Base-by-base conservation (phyloP, 1,140 invertebrate genomes). In the Nasonia giraulti region DNA sequence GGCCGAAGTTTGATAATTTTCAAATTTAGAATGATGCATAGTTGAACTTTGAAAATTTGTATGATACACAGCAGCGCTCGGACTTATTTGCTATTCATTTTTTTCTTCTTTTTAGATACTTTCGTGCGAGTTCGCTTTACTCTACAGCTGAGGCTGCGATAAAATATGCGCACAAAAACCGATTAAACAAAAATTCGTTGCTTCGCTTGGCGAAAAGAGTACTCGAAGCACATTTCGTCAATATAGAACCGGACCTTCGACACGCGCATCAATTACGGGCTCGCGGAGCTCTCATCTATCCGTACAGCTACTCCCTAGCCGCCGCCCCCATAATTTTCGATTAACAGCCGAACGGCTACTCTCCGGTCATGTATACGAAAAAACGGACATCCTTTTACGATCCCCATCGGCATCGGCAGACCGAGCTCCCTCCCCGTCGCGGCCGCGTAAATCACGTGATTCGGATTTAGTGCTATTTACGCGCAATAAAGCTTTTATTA, bases 401-500 rank as follows among this genome's bases (percentile, higher is more conserved):
- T 10, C 37, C 7, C 31, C 23, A 44, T 17, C 23, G 71, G 17
- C 20, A 23, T 12, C 40, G 8, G 55, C 6, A n/a, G 4, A n/a
- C 17, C 14, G 17, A 5, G 5, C 37, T 66, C 31, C 76, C 50
- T 44, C 10, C 40, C 14, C 10, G n/a, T n/a, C n/a, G n/a, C n/a
- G n/a, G n/a, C n/a, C 73, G 11, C 55, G 68, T 73, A 73, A 84
- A 84, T 84, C 76, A 55, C n/a, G 33, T 23, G 37, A 79, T 79
- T 78, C 78, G 37, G 31, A 84, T 84, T 79, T 71, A 79, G 37
- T 79, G 47, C 76, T 23, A 79, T 84, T 84, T 73, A 40, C 76
- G 62, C 23, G 44, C 68, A n/a, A 84, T 79, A 84, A 79, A 79
- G 11, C 68, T 73, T 84, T 79, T 84, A 84, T 84, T 55, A 83